Evolutionary conservation across 2,888 invertebrate genomes (phyloP).

Genomic region (Dynastes tityus): DNA sequence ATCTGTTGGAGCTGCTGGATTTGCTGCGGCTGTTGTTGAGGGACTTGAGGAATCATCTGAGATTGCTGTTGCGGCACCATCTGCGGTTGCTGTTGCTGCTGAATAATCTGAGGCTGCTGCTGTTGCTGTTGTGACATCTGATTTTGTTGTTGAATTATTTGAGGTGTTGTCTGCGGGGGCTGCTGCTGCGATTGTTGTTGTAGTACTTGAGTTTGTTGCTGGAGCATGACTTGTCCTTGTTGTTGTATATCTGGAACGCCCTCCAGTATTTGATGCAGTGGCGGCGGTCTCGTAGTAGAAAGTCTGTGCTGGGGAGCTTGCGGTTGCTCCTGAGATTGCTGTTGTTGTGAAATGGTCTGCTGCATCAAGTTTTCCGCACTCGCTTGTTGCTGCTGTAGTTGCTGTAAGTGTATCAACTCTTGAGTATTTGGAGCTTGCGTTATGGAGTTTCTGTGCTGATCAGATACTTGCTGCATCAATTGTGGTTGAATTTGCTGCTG

Average conservation of each 20-base stretch:
- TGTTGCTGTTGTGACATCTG: constrained; percentile 61
- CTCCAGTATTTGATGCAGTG: constrained; percentile 57
- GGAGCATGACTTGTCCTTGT: constrained; percentile 54
- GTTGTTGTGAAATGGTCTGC: constrained; percentile 35
- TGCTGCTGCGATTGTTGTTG: constrained; percentile 63
- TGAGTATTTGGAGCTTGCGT: constrained; percentile 58
- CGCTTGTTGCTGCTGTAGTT: constrained; percentile 55
- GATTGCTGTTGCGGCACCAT: constrained; percentile 61
- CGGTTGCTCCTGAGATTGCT: constrained; percentile 60
- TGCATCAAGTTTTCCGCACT: constrained; percentile 43
- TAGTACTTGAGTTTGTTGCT: constrained; percentile 39
- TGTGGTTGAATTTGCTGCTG: constrained; percentile 54
- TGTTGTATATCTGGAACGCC: constrained; percentile 52
- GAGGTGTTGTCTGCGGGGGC: constrained; percentile 60
- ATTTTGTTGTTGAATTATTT: constrained; percentile 42
- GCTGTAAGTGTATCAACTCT: constrained; percentile 58
- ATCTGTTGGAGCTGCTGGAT: constrained; percentile 63
- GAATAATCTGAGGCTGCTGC: constrained; percentile 57
- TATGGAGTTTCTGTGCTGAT: constrained; percentile 58
- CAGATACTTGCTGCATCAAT: constrained; percentile 50
- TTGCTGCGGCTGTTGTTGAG: constrained; percentile 47
- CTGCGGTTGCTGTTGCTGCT: constrained; percentile 49
- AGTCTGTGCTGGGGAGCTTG: constrained; percentile 54
- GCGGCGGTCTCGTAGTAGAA: constrained; percentile 53
- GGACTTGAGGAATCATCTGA: constrained; percentile 59